Evolutionary conservation across 2,888 invertebrate genomes (phyloP), one percentile per base, ranked within the genome.

Genomic region (Alloplasta piceator): DNA sequence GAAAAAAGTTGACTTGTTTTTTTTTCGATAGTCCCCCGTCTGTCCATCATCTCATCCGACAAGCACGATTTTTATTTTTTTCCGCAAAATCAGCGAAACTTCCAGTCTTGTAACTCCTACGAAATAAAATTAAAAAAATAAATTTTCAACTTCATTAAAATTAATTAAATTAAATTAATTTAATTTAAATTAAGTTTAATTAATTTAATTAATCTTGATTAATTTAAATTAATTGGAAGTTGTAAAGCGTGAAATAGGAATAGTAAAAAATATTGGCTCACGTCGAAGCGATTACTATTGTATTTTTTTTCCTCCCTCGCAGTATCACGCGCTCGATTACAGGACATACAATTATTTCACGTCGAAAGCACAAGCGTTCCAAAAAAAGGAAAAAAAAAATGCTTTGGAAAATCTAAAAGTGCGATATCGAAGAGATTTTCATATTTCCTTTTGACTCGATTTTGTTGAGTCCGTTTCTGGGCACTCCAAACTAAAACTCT

Each of bases 271-370:
- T 26, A 26, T 26, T 26, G 26, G 26, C 26, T 26, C 26, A 26
- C 26, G 6, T 36, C 55, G 46, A 76, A 74, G 76, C 80, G 60
- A 73, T 73, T 70, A 67, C 43, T 70, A 46, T 43, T 80, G 77
- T 77, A 67, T 77, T 77, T 81, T 14, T 43, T 52, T 61, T 66
- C 55, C 63, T 43, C 52, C 63, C 36, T 75, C 61, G 67, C 76
- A 26, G 63, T 72, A 79, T 50, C 36, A 26, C 6, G 60, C 61
- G 26, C 26, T 26, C 26, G 76, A 71, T 82, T 80, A 77, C 71
- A 71, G 55, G 75, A 76, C 76, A 77, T 80, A 80, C 82, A 73
- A 1, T 76, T 73, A 80, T 81, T 81, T 78, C 81, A 81, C 81
- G 67, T 80, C 72, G 48, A 7, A 81, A 78, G 78, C 78, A 70